A percentile compares a stretch with the other conserved stretches of the same genome.
Conservation (phyloP, 2,888 invertebrate species). For the Deroplatys truncata region DNA sequence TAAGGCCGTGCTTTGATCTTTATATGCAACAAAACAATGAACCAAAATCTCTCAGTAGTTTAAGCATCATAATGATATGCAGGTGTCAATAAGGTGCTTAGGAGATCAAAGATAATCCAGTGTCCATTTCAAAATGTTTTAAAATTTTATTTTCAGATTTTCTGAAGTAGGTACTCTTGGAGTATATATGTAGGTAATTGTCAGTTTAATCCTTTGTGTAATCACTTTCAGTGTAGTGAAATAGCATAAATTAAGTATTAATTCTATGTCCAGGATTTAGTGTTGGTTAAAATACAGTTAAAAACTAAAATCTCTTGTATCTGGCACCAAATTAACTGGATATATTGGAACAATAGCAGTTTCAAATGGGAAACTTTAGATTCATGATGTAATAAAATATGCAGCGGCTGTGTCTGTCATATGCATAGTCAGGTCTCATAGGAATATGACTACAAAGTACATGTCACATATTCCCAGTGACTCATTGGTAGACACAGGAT, state of each 20-base stretch:
- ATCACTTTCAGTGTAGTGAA: background rate
- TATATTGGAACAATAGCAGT: no score
- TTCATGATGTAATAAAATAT: no score
- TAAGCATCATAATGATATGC: background rate
- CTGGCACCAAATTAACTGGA: no score
- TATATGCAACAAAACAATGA: background rate
- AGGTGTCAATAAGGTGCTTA: background rate
- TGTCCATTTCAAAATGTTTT: background rate
- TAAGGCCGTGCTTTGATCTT: no score
- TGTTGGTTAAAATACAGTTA: background rate
- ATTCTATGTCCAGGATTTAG: background rate
- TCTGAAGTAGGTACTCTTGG: background rate
- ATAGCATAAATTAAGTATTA: background rate
- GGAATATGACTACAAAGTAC: no score
- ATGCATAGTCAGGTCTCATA: no score
- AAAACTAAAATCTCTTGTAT: no score
- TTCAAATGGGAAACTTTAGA: no score
- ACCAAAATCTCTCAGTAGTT: background rate
- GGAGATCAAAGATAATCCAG: background rate
- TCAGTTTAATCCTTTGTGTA: background rate
- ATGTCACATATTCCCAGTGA: no score
- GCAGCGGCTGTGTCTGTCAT: no score
- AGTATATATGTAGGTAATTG: background rate
- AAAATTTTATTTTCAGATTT: background rate
- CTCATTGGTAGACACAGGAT: no score